Conservation (phyloP, 2,113 vertebrate genomes). For the Synodontis membranacea region DNA sequence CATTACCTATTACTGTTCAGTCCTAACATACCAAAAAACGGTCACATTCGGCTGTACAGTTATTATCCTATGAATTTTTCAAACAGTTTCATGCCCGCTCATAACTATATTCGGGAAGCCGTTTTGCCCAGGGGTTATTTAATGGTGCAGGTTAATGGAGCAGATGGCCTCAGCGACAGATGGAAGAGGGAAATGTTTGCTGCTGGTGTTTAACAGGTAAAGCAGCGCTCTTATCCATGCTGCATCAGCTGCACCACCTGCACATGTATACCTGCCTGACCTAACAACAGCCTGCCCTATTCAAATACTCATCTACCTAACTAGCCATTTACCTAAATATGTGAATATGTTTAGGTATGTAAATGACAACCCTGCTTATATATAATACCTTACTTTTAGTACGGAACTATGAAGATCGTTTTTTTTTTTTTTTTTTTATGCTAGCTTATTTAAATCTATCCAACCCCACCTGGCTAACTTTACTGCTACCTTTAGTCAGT, state of each 20-base stretch:
- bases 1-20: not conserved
- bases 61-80: slow-evolving; percentile 9
- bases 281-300: not conserved
- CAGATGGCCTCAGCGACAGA: slow-evolving; percentile 58
- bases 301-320: too few relatives aligned
- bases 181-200: slow-evolving; percentile 55
- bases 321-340: too few relatives aligned
- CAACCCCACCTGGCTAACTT: too few relatives aligned
- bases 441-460: too few relatives aligned
- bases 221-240: slow-evolving; percentile 44
- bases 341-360: too few relatives aligned
- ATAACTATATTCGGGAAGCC: slow-evolving; percentile 1
- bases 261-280: slow-evolving; percentile 29
- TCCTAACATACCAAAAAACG: not conserved
- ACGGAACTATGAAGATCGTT: too few relatives aligned
- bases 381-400: too few relatives aligned
- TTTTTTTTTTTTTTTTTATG: too few relatives aligned
- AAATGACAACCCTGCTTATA: too few relatives aligned
- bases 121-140: slow-evolving; percentile 50
- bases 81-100: not conserved
- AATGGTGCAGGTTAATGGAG: slow-evolving; percentile 43
- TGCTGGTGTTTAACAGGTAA: slow-evolving; percentile 55
- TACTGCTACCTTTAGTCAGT: too few relatives aligned
- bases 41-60: not conserved
- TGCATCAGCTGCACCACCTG: slow-evolving; percentile 50